A percentile compares a stretch with the other conserved stretches of the same genome.
phyloP scores from a whole-genome alignment of 53 echinoderm and acorn worm species.

The Holothuria leucospilota region DNA sequence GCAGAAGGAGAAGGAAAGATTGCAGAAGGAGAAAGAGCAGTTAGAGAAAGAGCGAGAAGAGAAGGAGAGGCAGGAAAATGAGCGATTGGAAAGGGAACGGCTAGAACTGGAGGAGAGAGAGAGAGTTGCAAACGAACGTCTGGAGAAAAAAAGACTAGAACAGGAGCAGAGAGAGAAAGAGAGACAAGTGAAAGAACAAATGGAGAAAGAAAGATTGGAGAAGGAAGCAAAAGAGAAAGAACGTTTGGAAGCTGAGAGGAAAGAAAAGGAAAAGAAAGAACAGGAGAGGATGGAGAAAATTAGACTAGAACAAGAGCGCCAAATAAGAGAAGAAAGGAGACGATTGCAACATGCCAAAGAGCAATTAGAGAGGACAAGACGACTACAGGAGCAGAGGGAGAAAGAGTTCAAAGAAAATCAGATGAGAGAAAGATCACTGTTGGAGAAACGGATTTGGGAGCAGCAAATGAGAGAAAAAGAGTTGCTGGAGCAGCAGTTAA shows the following conservation, averaged over 20 bases:
- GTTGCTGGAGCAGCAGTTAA: conserved; percentile 28
- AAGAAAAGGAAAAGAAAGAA: conserved; percentile 23
- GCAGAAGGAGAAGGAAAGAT: neutral
- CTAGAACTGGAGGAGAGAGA: neutral
- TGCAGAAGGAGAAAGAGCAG: neutral
- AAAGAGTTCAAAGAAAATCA: conserved; percentile 26
- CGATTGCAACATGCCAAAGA: conserved; percentile 15
- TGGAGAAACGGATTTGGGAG: conserved; percentile 33
- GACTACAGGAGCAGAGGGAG: conserved; percentile 28
- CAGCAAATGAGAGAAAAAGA: conserved; percentile 32
- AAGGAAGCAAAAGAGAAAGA: neutral
- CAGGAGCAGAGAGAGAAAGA: conserved; percentile 13
- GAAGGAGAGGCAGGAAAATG: conserved; percentile 2
- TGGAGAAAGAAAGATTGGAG: conserved; percentile 4
- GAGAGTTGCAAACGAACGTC: neutral
- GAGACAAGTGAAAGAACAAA: neutral
- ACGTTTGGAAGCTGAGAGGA: neutral
- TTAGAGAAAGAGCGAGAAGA: neutral
- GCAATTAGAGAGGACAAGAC: conserved; percentile 3
- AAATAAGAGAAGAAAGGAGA: conserved; percentile 10
- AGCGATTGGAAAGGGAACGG: conserved; percentile 1
- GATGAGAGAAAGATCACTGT: conserved; percentile 24
- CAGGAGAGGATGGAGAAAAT: conserved; percentile 6
- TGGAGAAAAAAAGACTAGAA: neutral
- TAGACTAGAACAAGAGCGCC: conserved; percentile 5